Base-by-base conservation (phyloP, 2,797 vertebrate species). In the Amphiprion clarkii region DNA sequence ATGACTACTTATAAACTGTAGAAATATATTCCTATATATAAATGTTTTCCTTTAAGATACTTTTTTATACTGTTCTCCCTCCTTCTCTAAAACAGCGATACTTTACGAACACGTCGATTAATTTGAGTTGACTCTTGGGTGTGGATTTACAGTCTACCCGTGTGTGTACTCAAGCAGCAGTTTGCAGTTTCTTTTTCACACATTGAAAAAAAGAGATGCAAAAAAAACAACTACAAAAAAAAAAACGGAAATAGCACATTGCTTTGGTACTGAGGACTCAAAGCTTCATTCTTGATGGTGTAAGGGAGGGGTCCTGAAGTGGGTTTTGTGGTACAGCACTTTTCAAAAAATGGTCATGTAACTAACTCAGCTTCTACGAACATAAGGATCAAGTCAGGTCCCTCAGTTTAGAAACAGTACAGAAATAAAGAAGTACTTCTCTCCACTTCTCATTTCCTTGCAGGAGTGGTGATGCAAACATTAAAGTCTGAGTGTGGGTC, bases 241-340 rank as follows among this genome's bases (percentile, higher is more conserved):
- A 58, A 54, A 25, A 87, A 77, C 66, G 71, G 80, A 90, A 86
- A 81, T 7, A 49, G 66, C 36, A 36, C 4, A 13, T 60, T 67
- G 44, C 57, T 55, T 67, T 71, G 42, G 29, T 39, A 60, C 39
- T 21, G n/a, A 16, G 57, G 36, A 64, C 63, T 3, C 19, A 6
- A 1, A 9, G 31, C 10, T 29, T 61, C 25, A 5, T 31, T 10
- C 3, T 71, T 25, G 67, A 49, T 55, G 74, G 40, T 62, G 62
- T 17, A 12, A 76, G 76, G 85, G 88, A 76, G 88, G 65, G 74
- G 75, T 67, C 48, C 6, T 5, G 0, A 3, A 57, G 67, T 55
- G 76, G 81, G 58, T 71, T 87, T 77, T 67, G 56, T 64, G 70
- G 64, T 67, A 11, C 12, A 69, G 27, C 8, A 10, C 31, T 21